A percentile compares a stretch with the other conserved stretches of the same genome.
These are phyloP conservation scores for Sebastes itinus DNA, from an alignment of 2,797 vertebrate genomes.

Conservation along the genomic window DNA sequence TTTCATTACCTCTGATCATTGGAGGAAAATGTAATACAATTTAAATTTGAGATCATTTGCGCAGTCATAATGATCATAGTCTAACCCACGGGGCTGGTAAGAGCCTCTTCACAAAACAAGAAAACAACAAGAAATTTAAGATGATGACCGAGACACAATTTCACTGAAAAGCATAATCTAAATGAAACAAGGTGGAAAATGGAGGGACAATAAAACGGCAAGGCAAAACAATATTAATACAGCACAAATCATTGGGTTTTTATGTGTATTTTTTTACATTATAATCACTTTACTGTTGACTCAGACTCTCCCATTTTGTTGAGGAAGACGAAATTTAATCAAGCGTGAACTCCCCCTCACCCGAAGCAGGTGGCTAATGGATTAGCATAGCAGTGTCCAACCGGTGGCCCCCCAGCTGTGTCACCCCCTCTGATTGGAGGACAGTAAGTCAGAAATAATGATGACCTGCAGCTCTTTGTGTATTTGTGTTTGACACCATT, in stretches of 20 bases:
- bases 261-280: not conserved
- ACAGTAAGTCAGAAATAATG: conserved; percentile 74
- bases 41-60: conserved; percentile 41
- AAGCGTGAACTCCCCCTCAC: conserved; percentile 14
- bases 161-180: not conserved
- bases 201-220: not conserved
- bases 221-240: not conserved
- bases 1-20: conserved; percentile 45
- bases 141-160: conserved; percentile 5
- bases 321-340: conserved; percentile 34
- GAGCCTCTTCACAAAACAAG: not conserved
- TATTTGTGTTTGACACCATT: conserved; percentile 44
- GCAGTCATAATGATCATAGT: conserved; percentile 27
- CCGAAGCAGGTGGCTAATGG: conserved; percentile 67
- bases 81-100: conserved; percentile 6
- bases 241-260: not conserved
- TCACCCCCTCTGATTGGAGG: conserved; percentile 36
- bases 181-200: conserved; percentile 15
- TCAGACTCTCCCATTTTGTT: not conserved
- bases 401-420: conserved; percentile 55
- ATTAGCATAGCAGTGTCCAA: conserved; percentile 56
- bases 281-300: not conserved
- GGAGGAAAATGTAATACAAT: conserved; percentile 15
- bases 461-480: conserved; percentile 69
- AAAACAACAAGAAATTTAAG: conserved; percentile 5